These are phyloP conservation scores for Peromyscus aztecus DNA, from an alignment of 2,797 vertebrate species.

Conservation along the genomic window DNA sequence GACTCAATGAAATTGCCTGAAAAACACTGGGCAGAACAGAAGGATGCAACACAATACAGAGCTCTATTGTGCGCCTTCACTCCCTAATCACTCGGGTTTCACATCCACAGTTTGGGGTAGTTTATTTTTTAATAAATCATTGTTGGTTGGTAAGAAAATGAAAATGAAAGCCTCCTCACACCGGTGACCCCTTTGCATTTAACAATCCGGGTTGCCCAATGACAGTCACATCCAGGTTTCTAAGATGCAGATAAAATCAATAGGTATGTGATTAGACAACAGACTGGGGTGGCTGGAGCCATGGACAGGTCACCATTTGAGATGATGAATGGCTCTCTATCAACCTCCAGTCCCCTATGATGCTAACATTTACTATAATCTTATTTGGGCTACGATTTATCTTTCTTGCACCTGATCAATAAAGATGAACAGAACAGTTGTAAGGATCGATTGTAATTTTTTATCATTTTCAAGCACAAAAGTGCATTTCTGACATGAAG, in stretches of 20 bases:
- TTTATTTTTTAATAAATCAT: constrained; percentile 86
- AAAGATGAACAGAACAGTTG: constrained; percentile 95
- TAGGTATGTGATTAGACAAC: constrained; percentile 85
- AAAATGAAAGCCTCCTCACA: constrained; percentile 85
- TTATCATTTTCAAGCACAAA: constrained; percentile 90
- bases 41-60: constrained; percentile 64
- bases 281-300: constrained; percentile 62
- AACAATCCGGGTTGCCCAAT: constrained; percentile 85
- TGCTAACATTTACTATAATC: constrained; percentile 88
- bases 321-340: constrained; percentile 89
- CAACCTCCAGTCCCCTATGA: constrained; percentile 83
- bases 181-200: constrained; percentile 85
- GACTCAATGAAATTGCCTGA: constrained; percentile 51
- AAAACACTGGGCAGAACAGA: not conserved
- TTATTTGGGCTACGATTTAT: constrained; percentile 91
- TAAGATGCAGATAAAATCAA: constrained; percentile 84
- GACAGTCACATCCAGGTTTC: constrained; percentile 83
- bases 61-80: not conserved
- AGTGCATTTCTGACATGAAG: constrained; percentile 88
- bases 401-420: constrained; percentile 94
- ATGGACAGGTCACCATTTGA: constrained; percentile 83
- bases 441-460: constrained; percentile 94
- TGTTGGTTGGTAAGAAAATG: constrained; percentile 77
- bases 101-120: constrained; percentile 44
- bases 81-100: constrained; percentile 63